These are phyloP conservation scores for Leptura quadrifasciata DNA, from an alignment of 2,888 invertebrate species.

Conservation along the genomic window DNA sequence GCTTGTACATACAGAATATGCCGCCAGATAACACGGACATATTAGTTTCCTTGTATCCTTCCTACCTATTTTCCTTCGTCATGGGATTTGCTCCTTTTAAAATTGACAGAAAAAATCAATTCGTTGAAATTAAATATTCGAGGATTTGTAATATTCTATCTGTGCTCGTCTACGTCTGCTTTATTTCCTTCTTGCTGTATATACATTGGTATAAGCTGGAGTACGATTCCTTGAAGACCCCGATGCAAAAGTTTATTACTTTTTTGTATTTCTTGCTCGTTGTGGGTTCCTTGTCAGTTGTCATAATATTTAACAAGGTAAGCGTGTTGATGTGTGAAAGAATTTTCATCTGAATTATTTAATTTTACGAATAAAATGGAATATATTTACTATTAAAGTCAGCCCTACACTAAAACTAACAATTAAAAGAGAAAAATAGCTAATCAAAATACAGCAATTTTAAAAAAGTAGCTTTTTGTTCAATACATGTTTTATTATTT, in stretches of 20 bases:
- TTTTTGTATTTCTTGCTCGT: neutral
- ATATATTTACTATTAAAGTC: no score
- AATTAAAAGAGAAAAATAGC: no score
- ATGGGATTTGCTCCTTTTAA: constrained; percentile 22
- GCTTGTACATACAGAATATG: neutral
- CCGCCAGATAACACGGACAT: neutral
- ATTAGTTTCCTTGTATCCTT: constrained; percentile 4
- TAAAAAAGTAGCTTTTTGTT: no score
- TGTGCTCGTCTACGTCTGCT: neutral
- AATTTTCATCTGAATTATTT: no score
- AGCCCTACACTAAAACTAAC: no score
- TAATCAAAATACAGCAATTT: no score
- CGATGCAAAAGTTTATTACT: constrained; percentile 8
- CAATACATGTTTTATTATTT: no score
- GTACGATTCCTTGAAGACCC: neutral
- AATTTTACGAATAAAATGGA: no score
- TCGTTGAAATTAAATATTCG: constrained; percentile 10
- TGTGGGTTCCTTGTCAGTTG: neutral
- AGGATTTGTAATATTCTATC: neutral
- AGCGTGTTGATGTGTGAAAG: neutral
- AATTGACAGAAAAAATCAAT: constrained; percentile 4
- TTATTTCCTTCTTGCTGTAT: neutral
- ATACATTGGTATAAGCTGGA: neutral
- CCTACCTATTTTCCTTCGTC: constrained; percentile 14
- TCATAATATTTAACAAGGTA: constrained; percentile 17